Evolutionary conservation across 2,113 vertebrate genomes (phyloP).

Genomic region (Scytalopus superciliaris): DNA sequence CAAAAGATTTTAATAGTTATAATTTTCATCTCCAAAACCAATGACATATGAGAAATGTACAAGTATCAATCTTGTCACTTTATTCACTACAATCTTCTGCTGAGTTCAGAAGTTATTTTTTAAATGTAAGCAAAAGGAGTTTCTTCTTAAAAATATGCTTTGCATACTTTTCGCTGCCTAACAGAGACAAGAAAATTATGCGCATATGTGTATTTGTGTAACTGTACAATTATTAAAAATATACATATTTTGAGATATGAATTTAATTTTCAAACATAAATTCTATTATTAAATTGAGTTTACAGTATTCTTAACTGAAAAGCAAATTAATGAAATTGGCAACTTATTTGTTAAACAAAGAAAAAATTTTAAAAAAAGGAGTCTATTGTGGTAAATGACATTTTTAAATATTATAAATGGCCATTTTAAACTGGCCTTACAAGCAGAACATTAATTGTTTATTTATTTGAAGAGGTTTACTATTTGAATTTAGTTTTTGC

Average conservation of each 20-base stretch:
- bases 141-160: background rate
- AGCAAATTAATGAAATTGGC: background rate
- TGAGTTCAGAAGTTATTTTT: background rate
- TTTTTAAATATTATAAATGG: background rate
- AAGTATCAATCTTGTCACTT: background rate
- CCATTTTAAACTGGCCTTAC: background rate
- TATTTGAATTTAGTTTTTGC: background rate
- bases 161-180: background rate
- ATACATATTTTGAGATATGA: accelerated
- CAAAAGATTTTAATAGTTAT: background rate
- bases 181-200: background rate
- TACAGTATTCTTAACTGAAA: background rate
- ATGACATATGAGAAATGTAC: background rate
- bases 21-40: background rate
- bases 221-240: background rate
- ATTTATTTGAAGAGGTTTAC: background rate
- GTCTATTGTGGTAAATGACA: background rate
- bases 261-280: background rate
- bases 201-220: background rate
- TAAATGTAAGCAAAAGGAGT: background rate
- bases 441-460: background rate
- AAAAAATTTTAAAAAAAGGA: background rate
- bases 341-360: background rate
- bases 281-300: background rate
- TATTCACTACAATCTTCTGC: background rate